A percentile compares a stretch with the other conserved stretches of the same genome.
These are phyloP conservation scores for Dendrolimus kikuchii DNA, from an alignment of 1,140 invertebrate species.

Conservation along the genomic window DNA sequence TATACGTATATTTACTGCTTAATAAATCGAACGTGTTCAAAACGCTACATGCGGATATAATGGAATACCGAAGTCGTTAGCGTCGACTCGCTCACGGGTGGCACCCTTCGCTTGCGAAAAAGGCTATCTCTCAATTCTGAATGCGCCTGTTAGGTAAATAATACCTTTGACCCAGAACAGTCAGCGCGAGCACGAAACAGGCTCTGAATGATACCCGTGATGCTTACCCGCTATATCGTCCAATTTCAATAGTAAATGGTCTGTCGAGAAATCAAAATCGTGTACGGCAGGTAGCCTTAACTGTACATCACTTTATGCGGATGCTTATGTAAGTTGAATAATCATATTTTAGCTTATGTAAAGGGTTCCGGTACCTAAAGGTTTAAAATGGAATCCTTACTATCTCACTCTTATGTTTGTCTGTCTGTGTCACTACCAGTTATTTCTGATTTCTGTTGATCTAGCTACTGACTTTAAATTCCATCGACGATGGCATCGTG, in stretches of 20 bases:
- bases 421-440: no score
- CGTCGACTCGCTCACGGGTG: slow-evolving; percentile 17
- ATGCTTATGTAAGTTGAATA: background rate
- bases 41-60: slow-evolving; percentile 15
- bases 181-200: slow-evolving; percentile 32
- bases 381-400: no score
- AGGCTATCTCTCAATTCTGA: slow-evolving; percentile 25
- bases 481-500: no score
- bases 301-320: background rate
- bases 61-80: slow-evolving; percentile 12
- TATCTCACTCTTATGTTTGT: no score
- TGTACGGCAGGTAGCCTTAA: background rate
- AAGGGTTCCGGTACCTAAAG: no score
- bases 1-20: slow-evolving; percentile 37
- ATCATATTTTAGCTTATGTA: no score
- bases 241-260: slow-evolving; percentile 29
- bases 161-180: slow-evolving; percentile 52
- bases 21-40: slow-evolving; percentile 38
- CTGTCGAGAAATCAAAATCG: slow-evolving; percentile 13
- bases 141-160: slow-evolving; percentile 49
- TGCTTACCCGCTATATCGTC: slow-evolving; percentile 25
- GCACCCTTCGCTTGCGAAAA: slow-evolving; percentile 29
- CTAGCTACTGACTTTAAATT: no score
- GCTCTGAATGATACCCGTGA: slow-evolving; percentile 27
- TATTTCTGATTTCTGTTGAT: no score